Evolutionary conservation across 1,140 invertebrate species (phyloP).

Genomic region (Drosophila elegans): DNA sequence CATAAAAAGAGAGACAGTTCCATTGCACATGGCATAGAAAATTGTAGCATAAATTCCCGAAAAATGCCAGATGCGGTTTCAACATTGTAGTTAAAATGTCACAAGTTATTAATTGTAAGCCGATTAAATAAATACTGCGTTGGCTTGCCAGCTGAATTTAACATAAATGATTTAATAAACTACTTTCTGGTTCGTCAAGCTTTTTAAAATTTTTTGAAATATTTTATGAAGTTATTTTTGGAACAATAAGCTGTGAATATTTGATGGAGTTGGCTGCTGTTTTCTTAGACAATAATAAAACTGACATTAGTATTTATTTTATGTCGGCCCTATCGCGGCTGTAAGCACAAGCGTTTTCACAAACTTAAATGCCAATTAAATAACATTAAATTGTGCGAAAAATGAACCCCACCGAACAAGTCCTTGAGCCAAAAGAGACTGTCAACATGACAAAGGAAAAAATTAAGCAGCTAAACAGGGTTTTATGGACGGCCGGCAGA

Average conservation of each 20-base stretch:
- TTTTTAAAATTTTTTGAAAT: background rate
- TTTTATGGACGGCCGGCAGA: conserved; percentile 68
- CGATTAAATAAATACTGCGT: conserved; percentile 58
- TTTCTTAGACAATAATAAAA: conserved; percentile 34
- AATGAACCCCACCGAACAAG: conserved; percentile 57
- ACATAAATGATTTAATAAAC: conserved; percentile 14
- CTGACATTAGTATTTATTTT: conserved; percentile 52
- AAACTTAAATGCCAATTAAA: conserved; percentile 82
- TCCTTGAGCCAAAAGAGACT: conserved; percentile 67
- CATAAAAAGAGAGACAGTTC: conserved; percentile 24
- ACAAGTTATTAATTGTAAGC: conserved; percentile 61
- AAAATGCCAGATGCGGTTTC: conserved; percentile 46
- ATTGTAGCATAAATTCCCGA: conserved; percentile 65
- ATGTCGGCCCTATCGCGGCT: conserved; percentile 30
- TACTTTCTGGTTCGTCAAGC: background rate
- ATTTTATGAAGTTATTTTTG: conserved; percentile 9
- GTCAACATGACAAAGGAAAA: conserved; percentile 82
- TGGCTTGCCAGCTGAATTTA: conserved; percentile 10
- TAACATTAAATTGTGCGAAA: conserved; percentile 82
- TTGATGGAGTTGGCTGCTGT: background rate
- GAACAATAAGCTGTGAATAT: conserved; percentile 6
- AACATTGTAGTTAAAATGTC: conserved; percentile 67
- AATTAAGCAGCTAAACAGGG: conserved; percentile 82
- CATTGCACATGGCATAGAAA: conserved; percentile 65
- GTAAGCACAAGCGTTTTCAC: conserved; percentile 64